Evolutionary conservation across 2,113 vertebrate genomes (phyloP).

Genomic region (Gasterosteus nipponicus): DNA sequence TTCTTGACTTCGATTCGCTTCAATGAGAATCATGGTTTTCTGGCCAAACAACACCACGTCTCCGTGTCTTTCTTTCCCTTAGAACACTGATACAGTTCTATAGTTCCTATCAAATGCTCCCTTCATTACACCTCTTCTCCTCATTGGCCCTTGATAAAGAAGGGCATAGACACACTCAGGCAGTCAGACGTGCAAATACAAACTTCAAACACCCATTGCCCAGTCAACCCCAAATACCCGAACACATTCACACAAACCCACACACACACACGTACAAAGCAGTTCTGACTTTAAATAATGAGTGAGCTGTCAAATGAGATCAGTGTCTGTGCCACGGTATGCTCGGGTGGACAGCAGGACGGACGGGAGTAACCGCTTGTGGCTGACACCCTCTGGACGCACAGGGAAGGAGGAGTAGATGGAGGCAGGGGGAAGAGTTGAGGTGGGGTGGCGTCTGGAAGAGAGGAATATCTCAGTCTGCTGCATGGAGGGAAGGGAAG

Average conservation of each 20-base stretch:
- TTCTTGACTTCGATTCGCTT: conserved; percentile 28
- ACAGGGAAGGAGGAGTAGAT: conserved; percentile 28
- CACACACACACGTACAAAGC: conserved; percentile 33
- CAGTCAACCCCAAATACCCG: conserved; percentile 20
- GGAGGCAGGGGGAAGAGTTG: not conserved
- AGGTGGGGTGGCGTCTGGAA: conserved; percentile 18
- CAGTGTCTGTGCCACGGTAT: conserved; percentile 54
- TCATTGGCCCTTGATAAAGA: conserved; percentile 59
- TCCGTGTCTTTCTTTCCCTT: conserved; percentile 20
- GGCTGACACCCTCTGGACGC: conserved; percentile 65
- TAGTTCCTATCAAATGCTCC: conserved; percentile 68
- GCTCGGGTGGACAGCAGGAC: conserved; percentile 74
- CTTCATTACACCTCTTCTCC: conserved; percentile 67
- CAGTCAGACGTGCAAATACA: conserved; percentile 35
- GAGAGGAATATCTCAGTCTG: conserved; percentile 22
- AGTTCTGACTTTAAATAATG: conserved; percentile 78
- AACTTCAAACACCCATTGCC: conserved; percentile 1
- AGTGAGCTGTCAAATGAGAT: conserved; percentile 78
- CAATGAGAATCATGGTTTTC: conserved; percentile 14
- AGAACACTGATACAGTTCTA: conserved; percentile 57
- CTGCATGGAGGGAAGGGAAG: conserved; percentile 2
- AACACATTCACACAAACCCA: conserved; percentile 33
- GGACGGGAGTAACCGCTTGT: conserved; percentile 57
- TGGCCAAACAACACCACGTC: conserved; percentile 50
- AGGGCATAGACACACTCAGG: conserved; percentile 46